These are phyloP conservation scores for Machaerirhynchus nigripectus DNA, from an alignment of 2,113 vertebrate genomes.

Conservation along the genomic window DNA sequence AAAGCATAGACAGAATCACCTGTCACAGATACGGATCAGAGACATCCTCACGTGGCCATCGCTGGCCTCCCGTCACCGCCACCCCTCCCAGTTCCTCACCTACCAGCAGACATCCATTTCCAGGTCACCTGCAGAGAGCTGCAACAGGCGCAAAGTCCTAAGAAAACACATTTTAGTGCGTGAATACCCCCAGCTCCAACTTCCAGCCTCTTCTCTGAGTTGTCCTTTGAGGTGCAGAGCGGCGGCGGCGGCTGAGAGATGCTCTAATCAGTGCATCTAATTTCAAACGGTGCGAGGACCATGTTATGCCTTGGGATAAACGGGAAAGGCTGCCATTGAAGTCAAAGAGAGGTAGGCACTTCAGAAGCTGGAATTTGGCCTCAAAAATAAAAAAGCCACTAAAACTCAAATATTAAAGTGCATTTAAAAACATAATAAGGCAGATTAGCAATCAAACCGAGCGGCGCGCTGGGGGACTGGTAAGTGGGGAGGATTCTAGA, in stretches of 20 bases:
- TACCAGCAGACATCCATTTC: background rate
- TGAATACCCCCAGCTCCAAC: background rate
- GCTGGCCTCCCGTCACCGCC: background rate
- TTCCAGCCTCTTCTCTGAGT: background rate
- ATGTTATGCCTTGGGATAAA: conserved; percentile 22
- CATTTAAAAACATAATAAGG: conserved; percentile 55
- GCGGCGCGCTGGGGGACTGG: background rate
- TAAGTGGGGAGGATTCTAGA: background rate
- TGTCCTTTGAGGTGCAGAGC: background rate
- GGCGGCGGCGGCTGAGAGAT: background rate
- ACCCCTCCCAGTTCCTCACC: background rate
- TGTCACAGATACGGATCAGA: fast-evolving
- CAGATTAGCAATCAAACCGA: conserved; percentile 44
- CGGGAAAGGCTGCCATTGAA: background rate
- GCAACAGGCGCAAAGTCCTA: background rate
- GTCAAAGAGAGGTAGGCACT: background rate
- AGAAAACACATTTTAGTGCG: background rate
- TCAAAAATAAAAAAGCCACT: background rate
- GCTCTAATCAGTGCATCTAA: conserved; percentile 24
- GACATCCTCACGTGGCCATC: fast-evolving
- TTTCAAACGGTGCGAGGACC: conserved; percentile 3
- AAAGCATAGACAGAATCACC: background rate
- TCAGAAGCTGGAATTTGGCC: conserved; percentile 16
- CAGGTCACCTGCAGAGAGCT: background rate
- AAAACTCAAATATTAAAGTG: conserved; percentile 33